Evolutionary conservation across 2,797 vertebrate species (phyloP).

Genomic region (Triplophysa yarkandensis): DNA sequence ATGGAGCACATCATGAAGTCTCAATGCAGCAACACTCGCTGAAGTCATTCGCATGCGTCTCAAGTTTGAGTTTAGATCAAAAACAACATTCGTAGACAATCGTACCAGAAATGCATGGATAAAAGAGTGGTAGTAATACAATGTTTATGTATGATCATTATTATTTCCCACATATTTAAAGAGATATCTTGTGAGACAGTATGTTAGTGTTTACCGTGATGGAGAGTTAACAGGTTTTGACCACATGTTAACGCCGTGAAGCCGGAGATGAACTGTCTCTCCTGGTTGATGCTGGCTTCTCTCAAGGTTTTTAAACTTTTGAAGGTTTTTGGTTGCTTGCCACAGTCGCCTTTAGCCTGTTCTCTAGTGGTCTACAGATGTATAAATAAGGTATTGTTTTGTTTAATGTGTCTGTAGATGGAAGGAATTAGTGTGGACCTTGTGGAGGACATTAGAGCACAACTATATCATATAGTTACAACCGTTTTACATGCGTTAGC

Average conservation of each 20-base stretch:
- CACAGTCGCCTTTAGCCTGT: not conserved
- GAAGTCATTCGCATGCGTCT: not conserved
- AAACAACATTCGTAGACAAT: too few species aligned
- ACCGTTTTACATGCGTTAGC: not conserved
- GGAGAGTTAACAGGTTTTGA: not conserved
- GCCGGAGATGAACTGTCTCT: too few species aligned
- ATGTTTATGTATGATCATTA: too few species aligned
- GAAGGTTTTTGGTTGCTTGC: not conserved
- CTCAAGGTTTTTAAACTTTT: too few species aligned
- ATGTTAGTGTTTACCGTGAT: not conserved
- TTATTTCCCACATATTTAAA: too few species aligned
- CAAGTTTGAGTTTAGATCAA: not conserved
- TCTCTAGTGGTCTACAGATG: not conserved
- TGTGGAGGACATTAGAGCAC: not conserved
- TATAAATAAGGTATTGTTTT: too few species aligned
- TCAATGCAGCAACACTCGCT: not conserved
- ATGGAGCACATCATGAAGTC: not conserved
- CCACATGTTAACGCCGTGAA: not conserved
- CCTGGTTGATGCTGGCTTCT: too few species aligned
- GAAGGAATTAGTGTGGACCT: too few species aligned
- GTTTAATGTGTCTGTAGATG: too few species aligned
- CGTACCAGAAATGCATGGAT: too few species aligned
- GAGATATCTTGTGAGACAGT: not conserved
- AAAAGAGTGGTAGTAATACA: too few species aligned
- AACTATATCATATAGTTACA: too few species aligned